These are phyloP conservation scores for Sarotherodon lohbergeri DNA, from an alignment of 2,113 vertebrate genomes.

Conservation along the genomic window DNA sequence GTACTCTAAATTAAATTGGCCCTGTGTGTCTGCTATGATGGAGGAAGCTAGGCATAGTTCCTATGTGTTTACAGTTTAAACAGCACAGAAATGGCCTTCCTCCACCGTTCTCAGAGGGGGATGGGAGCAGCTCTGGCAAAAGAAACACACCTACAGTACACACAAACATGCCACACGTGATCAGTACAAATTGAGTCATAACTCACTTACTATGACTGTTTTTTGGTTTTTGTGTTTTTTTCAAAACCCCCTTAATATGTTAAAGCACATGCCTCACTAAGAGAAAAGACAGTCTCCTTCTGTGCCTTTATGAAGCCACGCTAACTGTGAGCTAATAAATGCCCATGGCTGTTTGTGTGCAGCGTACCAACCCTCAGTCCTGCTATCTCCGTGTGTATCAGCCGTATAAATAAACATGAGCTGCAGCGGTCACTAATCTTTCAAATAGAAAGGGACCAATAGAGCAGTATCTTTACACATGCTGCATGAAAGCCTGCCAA, in stretches of 20 bases:
- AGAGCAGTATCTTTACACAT: neutral
- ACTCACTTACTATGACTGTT: neutral
- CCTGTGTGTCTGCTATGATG: neutral
- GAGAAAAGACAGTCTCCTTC: neutral
- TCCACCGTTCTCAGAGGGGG: constrained; percentile 9
- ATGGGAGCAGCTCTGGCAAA: neutral
- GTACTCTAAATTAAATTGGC: neutral
- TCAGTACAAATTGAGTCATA: neutral
- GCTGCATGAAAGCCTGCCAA: neutral
- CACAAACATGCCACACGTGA: neutral
- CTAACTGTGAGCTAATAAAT: neutral
- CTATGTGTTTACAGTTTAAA: constrained; percentile 36
- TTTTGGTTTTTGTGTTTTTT: neutral
- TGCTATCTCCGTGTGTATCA: neutral
- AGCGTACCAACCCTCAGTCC: neutral
- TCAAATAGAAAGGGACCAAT: neutral
- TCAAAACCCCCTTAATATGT: neutral
- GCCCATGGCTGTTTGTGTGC: neutral
- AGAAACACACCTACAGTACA: neutral
- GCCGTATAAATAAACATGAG: constrained; percentile 35
- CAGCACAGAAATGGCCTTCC: constrained; percentile 1
- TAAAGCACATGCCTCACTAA: neutral
- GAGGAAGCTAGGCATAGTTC: neutral
- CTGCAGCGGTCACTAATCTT: neutral
- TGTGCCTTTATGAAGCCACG: neutral